Conservation (phyloP, 2,888 invertebrate species). For the Troides aeacus region DNA sequence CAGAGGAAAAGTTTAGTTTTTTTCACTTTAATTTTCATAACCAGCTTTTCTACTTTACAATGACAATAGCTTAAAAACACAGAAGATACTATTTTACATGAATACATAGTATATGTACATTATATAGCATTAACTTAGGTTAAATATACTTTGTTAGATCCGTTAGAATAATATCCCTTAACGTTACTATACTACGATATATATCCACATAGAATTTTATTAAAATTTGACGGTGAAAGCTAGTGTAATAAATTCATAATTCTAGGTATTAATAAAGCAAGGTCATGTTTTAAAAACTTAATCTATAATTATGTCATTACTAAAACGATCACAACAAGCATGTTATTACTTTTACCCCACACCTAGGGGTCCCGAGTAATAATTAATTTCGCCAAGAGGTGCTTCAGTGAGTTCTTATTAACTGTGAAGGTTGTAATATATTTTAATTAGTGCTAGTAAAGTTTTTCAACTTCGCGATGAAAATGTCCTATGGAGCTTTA, state of each 20-base stretch:
- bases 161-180: too few species aligned
- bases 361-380: constrained; percentile 11
- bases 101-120: too few species aligned
- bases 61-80: too few species aligned
- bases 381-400: constrained; percentile 14
- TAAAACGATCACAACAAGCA: constrained; percentile 11
- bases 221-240: too few species aligned
- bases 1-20: too few species aligned
- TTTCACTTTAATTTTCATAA: too few species aligned
- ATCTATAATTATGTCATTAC: neutral
- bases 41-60: too few species aligned
- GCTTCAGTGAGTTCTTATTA: constrained; percentile 8
- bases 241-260: neutral
- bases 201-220: too few species aligned
- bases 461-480: constrained; percentile 4
- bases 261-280: neutral
- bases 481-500: neutral
- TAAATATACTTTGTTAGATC: too few species aligned
- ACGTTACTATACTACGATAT: too few species aligned
- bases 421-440: constrained; percentile 11
- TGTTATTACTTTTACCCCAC: constrained; percentile 16
- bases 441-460: constrained; percentile 5
- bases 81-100: too few species aligned
- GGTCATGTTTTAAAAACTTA: neutral
- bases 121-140: too few species aligned